These are phyloP conservation scores for Epistrophe eligans DNA, from an alignment of 2,888 invertebrate species.

Conservation along the genomic window DNA sequence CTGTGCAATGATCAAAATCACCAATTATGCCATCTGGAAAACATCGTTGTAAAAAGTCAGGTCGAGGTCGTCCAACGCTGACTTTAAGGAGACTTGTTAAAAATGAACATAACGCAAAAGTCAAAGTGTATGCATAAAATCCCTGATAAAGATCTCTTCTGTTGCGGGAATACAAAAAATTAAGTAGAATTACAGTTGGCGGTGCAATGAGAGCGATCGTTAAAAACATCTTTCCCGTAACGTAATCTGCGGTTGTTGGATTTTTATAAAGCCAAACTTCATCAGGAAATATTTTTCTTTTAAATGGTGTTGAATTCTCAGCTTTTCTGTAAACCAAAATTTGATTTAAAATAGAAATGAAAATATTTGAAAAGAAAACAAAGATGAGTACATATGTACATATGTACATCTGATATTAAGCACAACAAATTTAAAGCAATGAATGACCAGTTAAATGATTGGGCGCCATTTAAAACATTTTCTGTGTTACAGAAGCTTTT, in stretches of 20 bases:
- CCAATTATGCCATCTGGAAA: conserved; percentile 89
- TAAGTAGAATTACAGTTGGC: conserved; percentile 84
- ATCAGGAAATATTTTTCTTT: conserved; percentile 89
- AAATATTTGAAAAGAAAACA: background rate
- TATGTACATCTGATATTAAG: too few relatives aligned
- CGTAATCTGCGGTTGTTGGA: conserved; percentile 89
- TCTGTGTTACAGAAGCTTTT: too few relatives aligned
- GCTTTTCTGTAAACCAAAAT: conserved; percentile 85
- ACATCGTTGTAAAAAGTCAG: conserved; percentile 93
- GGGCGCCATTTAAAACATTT: too few relatives aligned
- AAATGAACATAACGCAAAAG: conserved; percentile 88
- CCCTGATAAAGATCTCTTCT: conserved; percentile 88
- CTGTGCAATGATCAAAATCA: conserved; percentile 86
- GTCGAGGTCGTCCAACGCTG: conserved; percentile 88
- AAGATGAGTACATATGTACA: background rate
- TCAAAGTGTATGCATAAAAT: conserved; percentile 87
- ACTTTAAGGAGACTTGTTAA: conserved; percentile 83
- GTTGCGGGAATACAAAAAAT: conserved; percentile 86
- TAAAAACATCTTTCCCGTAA: conserved; percentile 88
- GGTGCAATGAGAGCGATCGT: conserved; percentile 88
- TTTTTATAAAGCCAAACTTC: conserved; percentile 92
- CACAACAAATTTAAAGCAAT: background rate
- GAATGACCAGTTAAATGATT: background rate
- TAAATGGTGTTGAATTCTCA: conserved; percentile 89
- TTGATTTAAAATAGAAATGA: conserved; percentile 25